These are phyloP conservation scores for Muscicapa striata DNA, from an alignment of 2,797 vertebrate species.

Conservation along the genomic window DNA sequence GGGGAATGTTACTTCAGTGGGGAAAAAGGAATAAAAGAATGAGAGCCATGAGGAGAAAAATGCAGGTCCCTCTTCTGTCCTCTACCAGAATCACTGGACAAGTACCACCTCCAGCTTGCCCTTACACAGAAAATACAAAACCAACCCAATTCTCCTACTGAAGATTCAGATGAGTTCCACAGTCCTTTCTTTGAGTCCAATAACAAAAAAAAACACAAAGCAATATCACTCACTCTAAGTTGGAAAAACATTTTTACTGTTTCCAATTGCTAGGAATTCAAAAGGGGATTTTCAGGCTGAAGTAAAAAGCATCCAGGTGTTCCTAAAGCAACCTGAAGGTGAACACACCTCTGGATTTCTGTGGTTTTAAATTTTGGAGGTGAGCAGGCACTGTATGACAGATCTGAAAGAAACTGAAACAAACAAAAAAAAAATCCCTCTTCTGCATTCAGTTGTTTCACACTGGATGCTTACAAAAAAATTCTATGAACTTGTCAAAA, in stretches of 20 bases:
- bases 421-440: neutral
- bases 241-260: neutral
- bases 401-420: neutral
- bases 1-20: neutral
- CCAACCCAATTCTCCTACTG: neutral
- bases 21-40: neutral
- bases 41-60: neutral
- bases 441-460: neutral
- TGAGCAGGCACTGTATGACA: neutral
- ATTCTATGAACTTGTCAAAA: neutral
- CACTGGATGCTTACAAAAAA: neutral
- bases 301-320: neutral
- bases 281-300: neutral
- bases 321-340: neutral
- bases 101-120: neutral
- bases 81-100: neutral
- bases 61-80: fast-evolving
- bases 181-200: neutral
- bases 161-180: neutral
- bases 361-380: neutral
- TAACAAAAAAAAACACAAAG: neutral
- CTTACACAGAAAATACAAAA: neutral
- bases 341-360: fast-evolving
- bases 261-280: neutral
- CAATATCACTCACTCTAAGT: neutral